Evolutionary conservation across 2,113 vertebrate genomes (phyloP).

Genomic region (Climacteris rufus): DNA sequence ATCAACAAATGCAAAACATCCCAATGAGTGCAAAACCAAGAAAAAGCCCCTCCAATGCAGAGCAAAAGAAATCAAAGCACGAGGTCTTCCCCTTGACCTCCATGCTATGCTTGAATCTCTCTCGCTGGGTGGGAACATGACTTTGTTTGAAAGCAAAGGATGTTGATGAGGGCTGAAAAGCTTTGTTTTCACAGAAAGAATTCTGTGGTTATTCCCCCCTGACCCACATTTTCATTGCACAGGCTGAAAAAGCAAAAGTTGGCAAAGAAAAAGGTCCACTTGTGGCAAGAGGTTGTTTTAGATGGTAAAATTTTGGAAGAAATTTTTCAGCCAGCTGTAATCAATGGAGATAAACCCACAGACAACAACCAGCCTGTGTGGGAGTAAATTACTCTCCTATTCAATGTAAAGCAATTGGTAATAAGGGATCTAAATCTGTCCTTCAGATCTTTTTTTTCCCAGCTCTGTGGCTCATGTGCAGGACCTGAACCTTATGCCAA

Average conservation of each 20-base stretch:
- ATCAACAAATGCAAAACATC: neutral
- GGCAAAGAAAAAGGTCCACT: neutral
- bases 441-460: neutral
- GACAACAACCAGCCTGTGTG: neutral
- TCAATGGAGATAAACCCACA: neutral
- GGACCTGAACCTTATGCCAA: neutral
- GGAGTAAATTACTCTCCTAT: neutral
- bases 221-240: neutral
- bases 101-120: neutral
- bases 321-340: neutral
- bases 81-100: constrained; percentile 32
- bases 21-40: neutral
- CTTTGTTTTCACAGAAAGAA: neutral
- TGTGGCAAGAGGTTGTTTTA: neutral
- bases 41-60: fast-evolving
- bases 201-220: neutral
- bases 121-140: neutral
- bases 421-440: neutral
- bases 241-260: neutral
- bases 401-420: neutral
- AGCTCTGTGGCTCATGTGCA: neutral
- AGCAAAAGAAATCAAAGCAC: neutral
- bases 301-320: neutral
- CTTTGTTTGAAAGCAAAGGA: neutral
- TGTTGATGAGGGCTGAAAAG: neutral